Percentiles rank a stretch among this genome's conserved stretches.
Evolutionary conservation across 2,113 vertebrate species (phyloP).

Genomic region (Onychostruthus taczanowskii): DNA sequence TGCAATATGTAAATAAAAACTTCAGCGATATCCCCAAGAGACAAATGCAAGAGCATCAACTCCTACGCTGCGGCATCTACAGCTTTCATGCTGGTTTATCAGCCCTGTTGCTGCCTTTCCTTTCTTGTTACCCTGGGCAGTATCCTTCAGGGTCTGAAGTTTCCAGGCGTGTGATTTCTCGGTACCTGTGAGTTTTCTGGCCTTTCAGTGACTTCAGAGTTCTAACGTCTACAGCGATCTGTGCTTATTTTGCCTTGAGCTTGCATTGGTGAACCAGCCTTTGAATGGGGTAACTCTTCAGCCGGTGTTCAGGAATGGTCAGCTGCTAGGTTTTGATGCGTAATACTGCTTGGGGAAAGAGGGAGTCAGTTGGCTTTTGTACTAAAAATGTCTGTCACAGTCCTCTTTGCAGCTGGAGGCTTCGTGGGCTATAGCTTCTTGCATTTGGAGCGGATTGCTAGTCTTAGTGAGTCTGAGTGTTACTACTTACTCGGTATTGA

Average conservation of each 20-base stretch:
- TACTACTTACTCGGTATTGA: not conserved
- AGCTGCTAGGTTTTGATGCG: not conserved
- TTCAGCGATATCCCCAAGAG: not conserved
- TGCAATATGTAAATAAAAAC: fast-evolving
- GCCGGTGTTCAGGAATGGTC: not conserved
- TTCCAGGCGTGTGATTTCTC: not conserved
- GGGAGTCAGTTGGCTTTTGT: not conserved
- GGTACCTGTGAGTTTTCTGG: not conserved
- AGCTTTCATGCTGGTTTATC: not conserved
- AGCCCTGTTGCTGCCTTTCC: not conserved
- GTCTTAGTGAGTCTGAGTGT: not conserved
- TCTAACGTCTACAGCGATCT: fast-evolving
- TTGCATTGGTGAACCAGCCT: not conserved
- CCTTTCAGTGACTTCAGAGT: not conserved
- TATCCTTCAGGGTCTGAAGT: too few relatives aligned
- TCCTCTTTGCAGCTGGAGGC: not conserved
- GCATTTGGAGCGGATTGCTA: not conserved
- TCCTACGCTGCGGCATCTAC: not conserved
- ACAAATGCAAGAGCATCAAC: fast-evolving
- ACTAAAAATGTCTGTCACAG: too few relatives aligned
- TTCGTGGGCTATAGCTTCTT: not conserved
- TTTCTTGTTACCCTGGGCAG: fast-evolving
- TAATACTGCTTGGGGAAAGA: not conserved
- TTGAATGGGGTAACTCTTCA: not conserved
- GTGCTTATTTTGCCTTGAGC: not conserved